Evolutionary conservation across 2,888 invertebrate species (phyloP).

Genomic region (Schrankia costaestrigalis): DNA sequence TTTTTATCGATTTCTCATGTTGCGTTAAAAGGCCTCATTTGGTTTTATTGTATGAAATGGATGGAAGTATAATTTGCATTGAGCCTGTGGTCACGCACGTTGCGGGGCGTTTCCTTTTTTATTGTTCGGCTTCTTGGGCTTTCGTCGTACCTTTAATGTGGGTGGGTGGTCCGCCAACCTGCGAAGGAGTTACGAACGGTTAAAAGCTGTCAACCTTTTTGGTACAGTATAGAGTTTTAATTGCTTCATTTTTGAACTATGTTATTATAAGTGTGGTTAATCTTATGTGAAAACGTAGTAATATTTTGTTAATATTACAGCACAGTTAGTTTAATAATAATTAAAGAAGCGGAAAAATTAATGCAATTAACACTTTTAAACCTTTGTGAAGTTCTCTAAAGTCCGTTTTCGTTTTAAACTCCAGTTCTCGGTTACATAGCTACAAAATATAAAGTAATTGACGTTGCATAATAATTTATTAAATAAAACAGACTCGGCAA

Average conservation of each 20-base stretch:
- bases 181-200: constrained; percentile 28
- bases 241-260: constrained; percentile 26
- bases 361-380: too few species aligned
- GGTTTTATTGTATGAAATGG: constrained; percentile 77
- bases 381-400: too few species aligned
- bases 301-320: too few species aligned
- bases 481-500: too few species aligned
- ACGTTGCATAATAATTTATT: too few species aligned
- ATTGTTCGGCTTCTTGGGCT: constrained; percentile 62
- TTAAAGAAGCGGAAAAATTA: too few species aligned
- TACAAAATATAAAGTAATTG: too few species aligned
- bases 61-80: constrained; percentile 78
- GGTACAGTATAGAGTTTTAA: constrained; percentile 27
- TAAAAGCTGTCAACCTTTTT: constrained; percentile 35
- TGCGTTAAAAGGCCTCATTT: constrained; percentile 78
- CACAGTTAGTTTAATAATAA: too few species aligned
- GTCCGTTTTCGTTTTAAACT: too few species aligned
- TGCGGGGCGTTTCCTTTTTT: constrained; percentile 60
- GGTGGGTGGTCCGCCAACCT: constrained; percentile 44
- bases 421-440: too few species aligned
- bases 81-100: constrained; percentile 74
- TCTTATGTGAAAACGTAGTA: neutral
- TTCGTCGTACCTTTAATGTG: constrained; percentile 59
- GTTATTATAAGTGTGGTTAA: constrained; percentile 16
- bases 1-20: constrained; percentile 74